Conservation (phyloP, 2,113 vertebrate genomes). For the Phyllopteryx taeniolatus region DNA sequence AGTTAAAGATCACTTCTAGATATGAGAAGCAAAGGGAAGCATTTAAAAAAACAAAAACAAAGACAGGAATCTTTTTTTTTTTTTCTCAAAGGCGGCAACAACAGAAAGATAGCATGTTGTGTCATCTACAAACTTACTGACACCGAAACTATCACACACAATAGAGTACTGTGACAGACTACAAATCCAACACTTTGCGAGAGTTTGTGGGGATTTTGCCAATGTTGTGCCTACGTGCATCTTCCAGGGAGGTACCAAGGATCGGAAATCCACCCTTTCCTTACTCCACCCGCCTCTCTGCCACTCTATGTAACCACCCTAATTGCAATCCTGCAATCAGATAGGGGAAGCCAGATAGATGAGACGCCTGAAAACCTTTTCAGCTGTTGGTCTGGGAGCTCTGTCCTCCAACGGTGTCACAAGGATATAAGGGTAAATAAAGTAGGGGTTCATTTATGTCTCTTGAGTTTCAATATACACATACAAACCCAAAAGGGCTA, state of each 20-base stretch:
- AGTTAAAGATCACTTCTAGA: no score
- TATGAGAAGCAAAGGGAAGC: no score
- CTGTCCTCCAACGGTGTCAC: constrained; percentile 3
- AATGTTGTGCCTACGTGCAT: constrained; percentile 49
- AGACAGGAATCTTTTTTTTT: no score
- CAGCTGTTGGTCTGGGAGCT: constrained; percentile 12
- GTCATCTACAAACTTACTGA: background rate
- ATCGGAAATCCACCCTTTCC: constrained; percentile 48
- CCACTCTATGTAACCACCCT: constrained; percentile 16
- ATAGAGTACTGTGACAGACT: background rate
- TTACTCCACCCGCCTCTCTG: constrained; percentile 8
- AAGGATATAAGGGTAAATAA: constrained; percentile 5
- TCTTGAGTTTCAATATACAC: background rate
- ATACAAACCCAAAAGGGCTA: background rate
- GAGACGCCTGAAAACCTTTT: constrained; percentile 25
- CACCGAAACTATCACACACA: background rate
- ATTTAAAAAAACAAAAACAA: no score
- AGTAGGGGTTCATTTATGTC: background rate
- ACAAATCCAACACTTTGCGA: background rate
- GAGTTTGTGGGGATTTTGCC: background rate
- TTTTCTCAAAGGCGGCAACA: no score
- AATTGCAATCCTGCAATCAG: constrained; percentile 41
- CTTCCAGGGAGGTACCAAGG: constrained; percentile 40
- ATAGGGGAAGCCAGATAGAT: constrained; percentile 31
- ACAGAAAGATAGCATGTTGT: background rate